A percentile compares a stretch with the other conserved stretches of the same genome.
Evolutionary conservation across 2,113 vertebrate species (phyloP).

Genomic region (Delphinapterus leucas): DNA sequence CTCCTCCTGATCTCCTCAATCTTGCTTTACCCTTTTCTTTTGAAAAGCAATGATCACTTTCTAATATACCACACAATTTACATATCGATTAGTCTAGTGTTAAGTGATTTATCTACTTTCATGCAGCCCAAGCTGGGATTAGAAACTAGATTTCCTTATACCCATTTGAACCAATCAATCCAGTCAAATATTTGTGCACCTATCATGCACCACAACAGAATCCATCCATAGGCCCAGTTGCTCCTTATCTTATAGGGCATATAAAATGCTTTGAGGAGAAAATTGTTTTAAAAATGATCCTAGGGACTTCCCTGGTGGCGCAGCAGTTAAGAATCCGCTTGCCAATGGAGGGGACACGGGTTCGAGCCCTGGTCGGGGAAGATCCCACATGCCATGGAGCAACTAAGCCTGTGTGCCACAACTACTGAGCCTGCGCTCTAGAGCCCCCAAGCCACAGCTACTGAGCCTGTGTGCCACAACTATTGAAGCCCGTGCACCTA

Average conservation of each 20-base stretch:
- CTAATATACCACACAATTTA: not conserved
- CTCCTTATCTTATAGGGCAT: not conserved
- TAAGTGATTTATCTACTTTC: not conserved
- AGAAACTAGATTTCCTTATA: not conserved
- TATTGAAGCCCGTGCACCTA: too few relatives aligned
- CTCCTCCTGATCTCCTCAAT: not conserved
- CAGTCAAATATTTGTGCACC: not conserved
- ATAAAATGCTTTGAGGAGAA: not conserved
- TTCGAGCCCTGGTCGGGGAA: too few relatives aligned
- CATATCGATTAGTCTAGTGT: not conserved
- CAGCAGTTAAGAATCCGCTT: too few relatives aligned
- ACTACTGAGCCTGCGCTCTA: too few relatives aligned
- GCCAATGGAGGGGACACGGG: too few relatives aligned
- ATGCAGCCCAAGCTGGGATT: not conserved
- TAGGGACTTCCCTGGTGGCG: not conserved
- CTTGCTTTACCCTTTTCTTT: conserved; percentile 13
- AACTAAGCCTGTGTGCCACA: too few relatives aligned
- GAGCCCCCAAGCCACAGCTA: too few relatives aligned
- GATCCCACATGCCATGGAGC: too few relatives aligned
- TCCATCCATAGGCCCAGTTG: not conserved
- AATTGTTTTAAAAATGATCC: not conserved
- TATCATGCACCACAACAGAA: not conserved
- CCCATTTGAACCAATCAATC: not conserved
- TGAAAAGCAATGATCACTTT: not conserved
- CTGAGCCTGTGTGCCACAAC: too few relatives aligned